Base-by-base conservation (phyloP, 2,797 vertebrate species). In the Takifugu ocellatus region DNA sequence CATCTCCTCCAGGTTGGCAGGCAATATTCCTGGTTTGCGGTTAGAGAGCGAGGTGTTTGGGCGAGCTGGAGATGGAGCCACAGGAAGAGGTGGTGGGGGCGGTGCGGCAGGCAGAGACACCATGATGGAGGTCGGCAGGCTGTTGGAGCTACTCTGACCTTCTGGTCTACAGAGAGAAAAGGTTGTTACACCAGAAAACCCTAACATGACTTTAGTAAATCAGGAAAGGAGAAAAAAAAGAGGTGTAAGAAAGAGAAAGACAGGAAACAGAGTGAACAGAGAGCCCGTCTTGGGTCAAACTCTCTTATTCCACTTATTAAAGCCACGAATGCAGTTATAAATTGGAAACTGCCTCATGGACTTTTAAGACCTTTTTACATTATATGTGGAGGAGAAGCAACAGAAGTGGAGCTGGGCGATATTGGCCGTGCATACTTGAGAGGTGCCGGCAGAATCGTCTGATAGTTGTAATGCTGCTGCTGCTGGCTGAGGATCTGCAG, bases 401-500 rank as follows among this genome's bases (percentile, higher is more conserved):
- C 3, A 10, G 25, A 3, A 6, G 16, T 16, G 15, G 45, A 54
- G 21, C 33, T 53, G 36, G 17, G 27, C 7, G 6, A 12, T 39
- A 4, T 14, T 29, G 4, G 4, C 36, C 36, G 17, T 46, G 61
- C 93, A 9, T 95, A 98, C 96, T 98, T 99, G 76, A 96, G 91
- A 0, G 96, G 95, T 8, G 97, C 97, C 8, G 97, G 97, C 27
- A 99, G 88, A 69, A 99, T 99, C 44, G 96, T 91, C 91, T 98
- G 97, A 88, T 98, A 99, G 93, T 95, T 98, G 94, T 99, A 99
- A 91, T 95, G 97, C 63, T 99, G 92, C 69, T 93, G 96, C 59
- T 99, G 97, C 81, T 99, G 97, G 89, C 94, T 99, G 78, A 99
- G 90, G 88, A 99, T 99, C 92, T 99, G 97, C 60, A 99, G 93